phyloP scores from a whole-genome alignment of 2,888 invertebrate species.

The Drosophila cognata region DNA sequence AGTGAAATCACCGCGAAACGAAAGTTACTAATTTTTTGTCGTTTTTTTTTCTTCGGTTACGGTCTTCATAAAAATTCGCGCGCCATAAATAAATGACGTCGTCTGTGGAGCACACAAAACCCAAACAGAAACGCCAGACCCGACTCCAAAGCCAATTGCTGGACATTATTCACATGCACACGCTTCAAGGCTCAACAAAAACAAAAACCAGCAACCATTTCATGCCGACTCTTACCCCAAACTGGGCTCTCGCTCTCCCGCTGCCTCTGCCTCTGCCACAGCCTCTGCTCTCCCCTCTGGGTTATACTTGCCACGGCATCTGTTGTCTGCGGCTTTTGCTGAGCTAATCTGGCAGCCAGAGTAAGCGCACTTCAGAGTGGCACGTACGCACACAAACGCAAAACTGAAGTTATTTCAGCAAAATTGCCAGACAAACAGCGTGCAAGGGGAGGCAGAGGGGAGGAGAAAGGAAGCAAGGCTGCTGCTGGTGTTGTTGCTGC shows the following conservation, averaged over 20 bases:
- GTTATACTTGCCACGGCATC: slow-evolving; percentile 59
- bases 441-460: not conserved
- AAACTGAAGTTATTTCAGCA: slow-evolving; percentile 79
- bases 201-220: slow-evolving; percentile 32
- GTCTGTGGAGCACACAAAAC: slow-evolving; percentile 37
- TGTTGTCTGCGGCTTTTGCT: slow-evolving; percentile 78
- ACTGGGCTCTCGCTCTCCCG: slow-evolving; percentile 16
- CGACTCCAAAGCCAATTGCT: slow-evolving; percentile 63
- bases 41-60: slow-evolving; percentile 40
- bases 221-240: slow-evolving; percentile 29
- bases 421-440: slow-evolving; percentile 78
- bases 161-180: slow-evolving; percentile 79
- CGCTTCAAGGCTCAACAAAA: slow-evolving; percentile 54
- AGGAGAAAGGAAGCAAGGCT: not conserved
- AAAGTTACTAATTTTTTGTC: slow-evolving; percentile 68
- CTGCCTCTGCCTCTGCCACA: not conserved
- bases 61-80: slow-evolving; percentile 70
- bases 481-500: not conserved
- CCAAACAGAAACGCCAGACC: slow-evolving; percentile 7
- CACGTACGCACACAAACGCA: slow-evolving; percentile 79
- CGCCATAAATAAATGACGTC: slow-evolving; percentile 69
- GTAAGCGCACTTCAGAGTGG: slow-evolving; percentile 74
- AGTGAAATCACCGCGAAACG: slow-evolving; percentile 53
- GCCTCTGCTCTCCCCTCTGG: not conserved
- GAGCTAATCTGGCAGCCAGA: slow-evolving; percentile 75